Evolutionary conservation across 2,113 vertebrate genomes (phyloP).

Genomic region (Rhinoderma darwinii): DNA sequence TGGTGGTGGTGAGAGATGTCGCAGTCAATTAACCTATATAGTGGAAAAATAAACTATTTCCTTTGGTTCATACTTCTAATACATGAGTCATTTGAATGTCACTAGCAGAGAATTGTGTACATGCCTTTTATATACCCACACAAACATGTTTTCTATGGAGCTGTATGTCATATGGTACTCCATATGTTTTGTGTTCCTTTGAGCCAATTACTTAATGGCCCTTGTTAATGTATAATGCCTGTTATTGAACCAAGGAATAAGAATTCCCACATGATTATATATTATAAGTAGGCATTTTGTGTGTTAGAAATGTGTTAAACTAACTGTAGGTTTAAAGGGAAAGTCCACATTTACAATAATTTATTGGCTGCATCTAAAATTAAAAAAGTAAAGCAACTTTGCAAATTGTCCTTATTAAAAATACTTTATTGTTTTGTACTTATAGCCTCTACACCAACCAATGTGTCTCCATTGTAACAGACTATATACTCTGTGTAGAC

Average conservation of each 20-base stretch:
- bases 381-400: too few relatives aligned
- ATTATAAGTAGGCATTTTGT: too few relatives aligned
- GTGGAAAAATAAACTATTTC: constrained; percentile 45
- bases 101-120: constrained; percentile 1
- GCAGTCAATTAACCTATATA: constrained; percentile 60
- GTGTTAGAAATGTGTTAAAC: too few relatives aligned
- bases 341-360: too few relatives aligned
- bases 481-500: too few relatives aligned
- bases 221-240: constrained; percentile 31
- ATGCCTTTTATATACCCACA: neutral
- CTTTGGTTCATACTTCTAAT: neutral
- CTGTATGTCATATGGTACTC: constrained; percentile 15
- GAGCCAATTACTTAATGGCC: constrained; percentile 38
- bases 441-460: too few relatives aligned
- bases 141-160: neutral
- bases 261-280: neutral
- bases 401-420: too few relatives aligned
- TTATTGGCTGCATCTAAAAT: too few relatives aligned
- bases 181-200: constrained; percentile 25
- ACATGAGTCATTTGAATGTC: neutral
- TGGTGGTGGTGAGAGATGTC: constrained; percentile 54
- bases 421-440: too few relatives aligned
- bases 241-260: constrained; percentile 35
- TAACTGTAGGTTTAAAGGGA: too few relatives aligned
- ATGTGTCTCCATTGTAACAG: too few relatives aligned